phyloP scores from a whole-genome alignment of 2,888 invertebrate species.

The Drosophila multiciliata region DNA sequence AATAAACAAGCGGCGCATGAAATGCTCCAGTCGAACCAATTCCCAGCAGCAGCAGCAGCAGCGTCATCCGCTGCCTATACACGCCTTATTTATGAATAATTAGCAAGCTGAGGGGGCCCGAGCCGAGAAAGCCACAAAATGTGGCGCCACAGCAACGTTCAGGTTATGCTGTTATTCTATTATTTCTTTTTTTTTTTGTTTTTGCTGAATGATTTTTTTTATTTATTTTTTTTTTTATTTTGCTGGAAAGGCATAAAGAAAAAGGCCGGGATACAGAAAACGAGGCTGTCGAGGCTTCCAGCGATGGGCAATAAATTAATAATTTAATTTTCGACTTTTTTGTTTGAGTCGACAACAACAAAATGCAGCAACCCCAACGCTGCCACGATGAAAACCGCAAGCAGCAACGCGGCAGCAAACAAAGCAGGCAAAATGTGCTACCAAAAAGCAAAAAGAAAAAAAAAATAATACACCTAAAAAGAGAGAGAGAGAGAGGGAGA shows the following conservation, averaged over 20 bases:
- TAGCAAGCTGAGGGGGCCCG: conserved; percentile 64
- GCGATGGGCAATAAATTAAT: conserved; percentile 80
- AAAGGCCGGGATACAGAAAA: conserved; percentile 47
- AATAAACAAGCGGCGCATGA: conserved; percentile 67
- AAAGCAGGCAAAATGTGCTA: conserved; percentile 38
- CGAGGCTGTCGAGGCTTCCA: conserved; percentile 25
- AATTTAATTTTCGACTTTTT: conserved; percentile 82
- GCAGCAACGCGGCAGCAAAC: conserved; percentile 59
- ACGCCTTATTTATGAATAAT: conserved; percentile 82
- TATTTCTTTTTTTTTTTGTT: conserved; percentile 16
- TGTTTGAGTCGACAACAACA: conserved; percentile 57
- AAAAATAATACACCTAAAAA: not conserved
- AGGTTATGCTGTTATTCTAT: conserved; percentile 34
- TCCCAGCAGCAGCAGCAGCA: conserved; percentile 14
- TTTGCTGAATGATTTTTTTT: conserved; percentile 17
- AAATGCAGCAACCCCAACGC: conserved; percentile 52
- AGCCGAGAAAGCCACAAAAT: conserved; percentile 61
- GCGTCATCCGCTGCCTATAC: conserved; percentile 37
- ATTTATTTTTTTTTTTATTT: conserved; percentile 18
- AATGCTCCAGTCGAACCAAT: conserved; percentile 29
- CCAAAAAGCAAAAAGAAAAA: conserved; percentile 3
- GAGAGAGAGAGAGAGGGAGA: not conserved
- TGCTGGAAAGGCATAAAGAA: conserved; percentile 29
- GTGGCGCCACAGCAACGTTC: conserved; percentile 52
- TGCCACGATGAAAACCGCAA: conserved; percentile 46